Evolutionary conservation across 2,888 invertebrate species (phyloP), one percentile per base, ranked within the genome.

Genomic region (Hypomecis punctinalis): DNA sequence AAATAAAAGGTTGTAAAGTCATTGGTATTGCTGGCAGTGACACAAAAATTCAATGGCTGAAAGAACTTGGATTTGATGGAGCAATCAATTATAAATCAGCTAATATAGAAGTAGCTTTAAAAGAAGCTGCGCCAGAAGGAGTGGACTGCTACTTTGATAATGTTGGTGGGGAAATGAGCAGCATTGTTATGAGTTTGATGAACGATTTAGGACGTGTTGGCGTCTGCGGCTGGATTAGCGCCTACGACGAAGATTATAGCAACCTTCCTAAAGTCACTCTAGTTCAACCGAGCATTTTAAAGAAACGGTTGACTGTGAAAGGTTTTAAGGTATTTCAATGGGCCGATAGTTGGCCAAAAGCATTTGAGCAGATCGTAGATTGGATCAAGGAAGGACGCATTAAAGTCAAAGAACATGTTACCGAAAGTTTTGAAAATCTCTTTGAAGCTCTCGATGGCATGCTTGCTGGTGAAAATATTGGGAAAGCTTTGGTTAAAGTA

Each of bases 1-100:
- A 96, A 81, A 93, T 95, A 23, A 94, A 94, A 86, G 95, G 94
- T 73, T 84, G 81, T 66, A 78, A 64, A 68, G 84, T 96, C 0
- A 95, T 96, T 70, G 96, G 96, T 0, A 94, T 95, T 72, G 94
- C 95, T 23, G 96, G 96, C 2, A 93, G 94, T 0, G 95, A 96
- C 65, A 94, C 94, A 10, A 96, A 96, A 86, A 37, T 49, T 1
- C 6, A 49, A 37, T 49, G 36, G 49, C 9, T 49, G 11, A 8
- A 49, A 37, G 49, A 37, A 10, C n/a, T 49, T 1, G 49, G 37
- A 4, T 49, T 49, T 11, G 49, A 49, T 7, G 5, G 7, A 37
- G 49, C 11, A 7, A 37, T 49, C 7, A 49, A 49, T n/a, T 49
- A 49, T 8, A 49, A 49, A 49, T 11, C 36, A n/a, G n/a, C 37